Evolutionary conservation across 2,797 vertebrate species (phyloP).

Genomic region (Lophius americanus): DNA sequence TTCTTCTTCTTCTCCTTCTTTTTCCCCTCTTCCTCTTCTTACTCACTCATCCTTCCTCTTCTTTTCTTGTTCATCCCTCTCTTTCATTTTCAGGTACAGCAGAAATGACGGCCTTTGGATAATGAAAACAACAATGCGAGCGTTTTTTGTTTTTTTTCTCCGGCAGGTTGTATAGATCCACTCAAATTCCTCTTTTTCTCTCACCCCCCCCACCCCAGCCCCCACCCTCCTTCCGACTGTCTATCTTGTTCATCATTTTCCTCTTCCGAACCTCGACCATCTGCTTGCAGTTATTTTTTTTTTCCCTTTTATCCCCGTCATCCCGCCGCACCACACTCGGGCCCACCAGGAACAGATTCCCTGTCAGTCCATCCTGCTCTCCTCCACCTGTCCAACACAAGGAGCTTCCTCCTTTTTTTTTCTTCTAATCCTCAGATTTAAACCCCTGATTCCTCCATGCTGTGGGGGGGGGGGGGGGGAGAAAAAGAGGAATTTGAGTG

Average conservation of each 20-base stretch:
- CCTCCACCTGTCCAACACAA: conserved; percentile 68
- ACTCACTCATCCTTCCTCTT: conserved; percentile 23
- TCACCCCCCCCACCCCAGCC: not conserved
- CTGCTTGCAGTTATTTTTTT: conserved; percentile 70
- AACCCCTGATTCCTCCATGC: not conserved
- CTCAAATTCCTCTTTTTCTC: conserved; percentile 29
- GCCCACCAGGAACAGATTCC: conserved; percentile 67
- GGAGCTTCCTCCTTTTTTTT: not conserved
- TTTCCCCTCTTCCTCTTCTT: conserved; percentile 10
- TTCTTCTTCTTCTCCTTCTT: conserved; percentile 27
- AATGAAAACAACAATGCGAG: conserved; percentile 99
- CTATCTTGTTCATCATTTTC: conserved; percentile 49
- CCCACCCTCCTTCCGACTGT: conserved; percentile 28
- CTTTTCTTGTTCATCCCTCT: conserved; percentile 83
- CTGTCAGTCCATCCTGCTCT: conserved; percentile 58
- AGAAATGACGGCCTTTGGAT: conserved; percentile 97
- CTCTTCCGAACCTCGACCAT: conserved; percentile 84
- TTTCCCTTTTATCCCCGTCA: conserved; percentile 78
- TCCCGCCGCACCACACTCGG: conserved; percentile 67
- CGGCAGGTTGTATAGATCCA: conserved; percentile 72
- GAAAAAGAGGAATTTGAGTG: conserved; percentile 33
- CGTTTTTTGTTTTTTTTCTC: conserved; percentile 84
- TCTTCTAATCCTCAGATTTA: conserved; percentile 37
- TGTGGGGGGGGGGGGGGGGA: not conserved
- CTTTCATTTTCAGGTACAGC: conserved; percentile 96